Conservation (phyloP, 2,797 vertebrate genomes). For the Linurgus olivaceus region DNA sequence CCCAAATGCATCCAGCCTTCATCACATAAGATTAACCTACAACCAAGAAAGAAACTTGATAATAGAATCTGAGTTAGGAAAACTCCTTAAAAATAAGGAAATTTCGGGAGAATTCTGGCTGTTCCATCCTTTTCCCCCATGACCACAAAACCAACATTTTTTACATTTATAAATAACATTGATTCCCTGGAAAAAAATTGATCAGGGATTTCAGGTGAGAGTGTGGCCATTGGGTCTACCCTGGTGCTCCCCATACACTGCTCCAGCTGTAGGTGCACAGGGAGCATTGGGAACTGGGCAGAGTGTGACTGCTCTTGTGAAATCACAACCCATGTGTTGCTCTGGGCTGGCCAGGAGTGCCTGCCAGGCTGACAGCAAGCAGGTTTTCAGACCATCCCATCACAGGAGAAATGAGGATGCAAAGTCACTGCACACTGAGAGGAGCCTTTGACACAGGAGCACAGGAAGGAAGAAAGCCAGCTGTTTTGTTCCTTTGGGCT, state of each 20-base stretch:
- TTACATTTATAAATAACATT: not conserved
- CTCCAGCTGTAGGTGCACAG: not conserved
- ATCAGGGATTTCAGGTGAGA: not conserved
- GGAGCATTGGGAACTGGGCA: fast-evolving
- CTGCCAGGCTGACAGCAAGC: not conserved
- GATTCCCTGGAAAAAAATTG: not conserved
- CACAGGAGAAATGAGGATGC: not conserved
- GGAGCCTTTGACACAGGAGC: not conserved
- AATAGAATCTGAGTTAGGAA: not conserved
- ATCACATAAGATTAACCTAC: not conserved
- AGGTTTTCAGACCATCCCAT: fast-evolving
- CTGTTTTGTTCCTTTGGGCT: not conserved
- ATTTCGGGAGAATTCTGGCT: not conserved
- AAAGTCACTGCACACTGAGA: not conserved
- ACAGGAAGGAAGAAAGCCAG: not conserved
- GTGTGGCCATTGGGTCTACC: fast-evolving
- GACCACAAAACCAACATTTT: not conserved
- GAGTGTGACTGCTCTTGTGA: not conserved
- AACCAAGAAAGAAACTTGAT: not conserved
- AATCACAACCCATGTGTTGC: not conserved
- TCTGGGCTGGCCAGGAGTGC: not conserved
- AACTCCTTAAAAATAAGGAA: not conserved
- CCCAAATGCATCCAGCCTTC: not conserved
- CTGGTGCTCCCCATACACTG: fast-evolving
- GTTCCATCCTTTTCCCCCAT: not conserved